Evolutionary conservation across 2,113 vertebrate genomes (phyloP).

Genomic region (Sitta europaea): DNA sequence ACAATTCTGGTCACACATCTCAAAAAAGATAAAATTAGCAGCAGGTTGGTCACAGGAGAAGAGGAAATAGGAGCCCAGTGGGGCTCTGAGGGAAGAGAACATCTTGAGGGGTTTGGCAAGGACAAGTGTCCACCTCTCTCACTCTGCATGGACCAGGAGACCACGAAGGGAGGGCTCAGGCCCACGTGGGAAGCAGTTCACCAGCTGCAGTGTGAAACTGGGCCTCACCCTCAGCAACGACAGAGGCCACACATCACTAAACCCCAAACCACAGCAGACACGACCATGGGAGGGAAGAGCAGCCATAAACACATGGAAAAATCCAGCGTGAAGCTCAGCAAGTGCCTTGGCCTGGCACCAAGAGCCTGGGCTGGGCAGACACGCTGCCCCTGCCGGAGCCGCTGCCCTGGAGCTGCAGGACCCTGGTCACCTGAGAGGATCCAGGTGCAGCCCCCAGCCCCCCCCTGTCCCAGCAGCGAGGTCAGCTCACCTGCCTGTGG

Average conservation of each 20-base stretch:
- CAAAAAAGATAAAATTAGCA: not conserved
- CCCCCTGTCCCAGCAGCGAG: fast-evolving
- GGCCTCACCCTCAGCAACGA: fast-evolving
- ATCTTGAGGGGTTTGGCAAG: not conserved
- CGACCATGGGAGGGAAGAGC: not conserved
- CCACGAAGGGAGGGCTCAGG: not conserved
- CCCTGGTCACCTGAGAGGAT: not conserved
- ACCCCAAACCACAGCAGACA: not conserved
- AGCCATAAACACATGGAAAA: not conserved
- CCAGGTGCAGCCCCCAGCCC: no score
- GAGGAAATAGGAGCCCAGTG: not conserved
- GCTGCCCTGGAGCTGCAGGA: not conserved
- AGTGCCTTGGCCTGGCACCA: not conserved
- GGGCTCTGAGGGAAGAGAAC: not conserved
- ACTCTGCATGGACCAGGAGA: not conserved
- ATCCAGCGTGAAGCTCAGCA: not conserved
- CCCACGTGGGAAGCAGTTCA: not conserved
- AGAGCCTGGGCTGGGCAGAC: no score
- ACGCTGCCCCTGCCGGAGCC: not conserved
- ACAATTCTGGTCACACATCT: not conserved
- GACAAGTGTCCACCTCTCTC: not conserved
- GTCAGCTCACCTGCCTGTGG: conserved; percentile 75
- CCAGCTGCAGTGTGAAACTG: not conserved
- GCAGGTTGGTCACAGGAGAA: not conserved
- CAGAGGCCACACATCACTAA: not conserved